Base-by-base conservation (phyloP, 2,888 invertebrate species). In the Cancer borealis region DNA sequence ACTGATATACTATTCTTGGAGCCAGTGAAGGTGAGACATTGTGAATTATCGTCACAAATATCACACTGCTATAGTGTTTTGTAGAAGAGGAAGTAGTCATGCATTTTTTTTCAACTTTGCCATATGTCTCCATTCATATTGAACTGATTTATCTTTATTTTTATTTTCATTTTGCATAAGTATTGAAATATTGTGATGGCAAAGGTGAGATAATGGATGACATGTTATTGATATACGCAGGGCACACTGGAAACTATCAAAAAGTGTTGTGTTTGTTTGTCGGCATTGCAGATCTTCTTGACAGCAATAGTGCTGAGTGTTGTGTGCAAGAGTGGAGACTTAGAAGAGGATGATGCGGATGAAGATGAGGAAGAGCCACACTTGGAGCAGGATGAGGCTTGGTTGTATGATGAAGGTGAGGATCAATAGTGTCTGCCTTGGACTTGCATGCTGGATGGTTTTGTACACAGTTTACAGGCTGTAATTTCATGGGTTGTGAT, bases 1-100 rank as follows among this genome's bases (percentile, higher is more conserved):
- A 96, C 96, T 8, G 97, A 97, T 0, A 96, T 97, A 21, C 96
- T 97, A 94, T 95, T 97, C 26, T 96, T 97, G 17, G 97, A 97
- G 95, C 97, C 97, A 1, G 96, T 97, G 73, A 97, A 97, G 96
- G 97, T 97, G 88, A 92, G 73, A 26, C 10, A 39, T 39, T 84
- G 84, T 39, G 39, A 10, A 14, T 39, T 14, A 39, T 39, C 17
- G 14, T 12, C 39, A 39, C 17, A 5, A 84, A 39, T 30, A 39
- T 12, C 8, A 26, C 26, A 84, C 8, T 84, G 84, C 39, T 39
- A 12, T 3, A 26, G 26, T 73, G 26, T 26, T 88, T 39, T 84
- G 21, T 84, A 10, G 21, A n/a, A 45, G 4, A 10, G 6, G 4
- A 88, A n/a, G 17, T 0, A 10, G 8, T 2, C 14, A 30, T 88